Evolutionary conservation across 2,888 invertebrate species (phyloP), one percentile per base, ranked within the genome.

Genomic region (Oscheius sp.): DNA sequence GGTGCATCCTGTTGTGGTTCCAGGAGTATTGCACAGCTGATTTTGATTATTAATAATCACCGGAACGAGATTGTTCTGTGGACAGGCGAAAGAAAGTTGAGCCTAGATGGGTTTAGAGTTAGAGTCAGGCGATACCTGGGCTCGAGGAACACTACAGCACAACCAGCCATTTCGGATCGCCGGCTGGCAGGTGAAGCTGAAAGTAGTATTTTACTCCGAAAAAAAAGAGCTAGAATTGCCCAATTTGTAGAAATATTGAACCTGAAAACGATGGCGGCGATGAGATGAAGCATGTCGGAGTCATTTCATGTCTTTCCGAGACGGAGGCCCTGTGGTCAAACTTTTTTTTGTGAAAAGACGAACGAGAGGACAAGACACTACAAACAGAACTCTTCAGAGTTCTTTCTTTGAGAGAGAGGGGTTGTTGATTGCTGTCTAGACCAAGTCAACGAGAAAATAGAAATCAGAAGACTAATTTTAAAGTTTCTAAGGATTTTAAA

Each of bases 141-240:
- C 68, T 29, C 48, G 17, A 17, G 68, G 68, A 2, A 29, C 48
- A 27, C 46, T 45, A 39, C 58, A 68, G n/a, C 58, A 68, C 4
- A 68, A 23, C 68, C 68, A 68, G 2, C 68, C 58, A 48, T 68
- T 31, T 52, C 61, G 42, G 15, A 61, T 61, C 15, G 68, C 2
- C n/a, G 68, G 68, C 27, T 68, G 68, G 37, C 68, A 68, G 6
- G 68, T 45, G 39, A 68, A 68, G 42, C 66, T 65, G 39, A 65
- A 65, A 31, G 20, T 20, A n/a, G 46, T 46, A 12, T n/a, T 17
- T n/a, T 46, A 5, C 20, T 20, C n/a, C 25, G n/a, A 48, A 48
- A 15, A 37, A 10, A 10, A 46, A 6, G n/a, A n/a, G 6, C 3
- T 5, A 8, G 31, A 29, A 25, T 53, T 4, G n/a, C 12, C 37